A percentile compares a stretch with the other conserved stretches of the same genome.
phyloP scores from a whole-genome alignment of 2,888 invertebrate species.

The Branchellion lobata region DNA sequence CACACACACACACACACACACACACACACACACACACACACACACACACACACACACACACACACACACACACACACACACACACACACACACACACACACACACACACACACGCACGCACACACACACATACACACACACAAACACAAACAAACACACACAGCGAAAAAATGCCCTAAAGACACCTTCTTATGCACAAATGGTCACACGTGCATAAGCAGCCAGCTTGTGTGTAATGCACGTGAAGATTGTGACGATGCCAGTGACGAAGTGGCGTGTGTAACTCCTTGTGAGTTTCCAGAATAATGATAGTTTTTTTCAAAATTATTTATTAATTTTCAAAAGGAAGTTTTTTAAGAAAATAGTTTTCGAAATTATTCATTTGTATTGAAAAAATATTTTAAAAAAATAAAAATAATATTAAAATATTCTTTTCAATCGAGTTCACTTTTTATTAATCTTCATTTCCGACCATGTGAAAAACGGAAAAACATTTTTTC shows the following conservation, averaged over 20 bases:
- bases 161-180: background rate
- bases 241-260: slow-evolving; percentile 50
- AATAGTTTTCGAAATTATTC: too few relatives aligned
- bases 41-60: slow-evolving; percentile 9
- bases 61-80: slow-evolving; percentile 10
- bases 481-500: too few relatives aligned
- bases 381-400: too few relatives aligned
- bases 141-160: slow-evolving; percentile 9
- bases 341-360: too few relatives aligned
- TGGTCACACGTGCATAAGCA: background rate
- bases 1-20: slow-evolving; percentile 23
- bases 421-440: too few relatives aligned
- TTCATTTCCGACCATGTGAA: too few relatives aligned
- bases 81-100: slow-evolving; percentile 23
- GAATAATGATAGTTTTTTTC: too few relatives aligned
- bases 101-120: slow-evolving; percentile 17
- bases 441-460: too few relatives aligned
- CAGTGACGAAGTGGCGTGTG: slow-evolving; percentile 48
- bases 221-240: slow-evolving; percentile 36
- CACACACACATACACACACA: slow-evolving; percentile 22
- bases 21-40: slow-evolving; percentile 23
- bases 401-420: too few relatives aligned
- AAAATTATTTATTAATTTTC: too few relatives aligned
- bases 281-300: slow-evolving; percentile 8
- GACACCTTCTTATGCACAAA: background rate